Evolutionary conservation across 1,140 invertebrate species (phyloP).

Genomic region (Thaumatotibia leucotreta): DNA sequence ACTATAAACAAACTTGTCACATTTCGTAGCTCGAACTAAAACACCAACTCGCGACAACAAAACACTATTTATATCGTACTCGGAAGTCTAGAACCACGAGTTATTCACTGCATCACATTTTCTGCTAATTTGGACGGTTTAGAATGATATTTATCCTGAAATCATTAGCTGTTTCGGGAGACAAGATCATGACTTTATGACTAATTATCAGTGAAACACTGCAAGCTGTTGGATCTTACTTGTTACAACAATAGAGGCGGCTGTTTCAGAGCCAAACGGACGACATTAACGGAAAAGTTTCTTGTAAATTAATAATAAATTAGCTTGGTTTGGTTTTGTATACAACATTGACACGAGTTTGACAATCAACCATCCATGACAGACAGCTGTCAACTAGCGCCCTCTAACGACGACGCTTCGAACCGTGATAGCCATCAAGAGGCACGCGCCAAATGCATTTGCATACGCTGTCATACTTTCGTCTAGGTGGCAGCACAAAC

Average conservation of each 20-base stretch:
- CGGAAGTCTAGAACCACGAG: background rate
- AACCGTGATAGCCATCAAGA: slow-evolving; percentile 17
- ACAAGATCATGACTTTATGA: background rate
- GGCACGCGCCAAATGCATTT: slow-evolving; percentile 28
- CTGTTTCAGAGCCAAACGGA: slow-evolving; percentile 31
- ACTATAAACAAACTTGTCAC: slow-evolving; percentile 52
- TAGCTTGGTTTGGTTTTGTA: slow-evolving; percentile 70
- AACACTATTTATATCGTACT: background rate
- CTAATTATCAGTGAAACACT: slow-evolving; percentile 52
- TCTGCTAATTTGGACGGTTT: slow-evolving; percentile 27
- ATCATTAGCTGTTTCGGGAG: slow-evolving; percentile 35
- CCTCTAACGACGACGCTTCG: slow-evolving; percentile 36
- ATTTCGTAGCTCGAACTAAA: slow-evolving; percentile 3
- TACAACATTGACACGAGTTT: slow-evolving; percentile 48
- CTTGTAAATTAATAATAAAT: slow-evolving; percentile 70
- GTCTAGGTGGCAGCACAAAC: slow-evolving; percentile 42
- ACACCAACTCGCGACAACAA: background rate
- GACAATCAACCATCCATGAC: slow-evolving; percentile 40
- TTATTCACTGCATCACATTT: background rate
- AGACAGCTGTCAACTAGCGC: slow-evolving; percentile 30
- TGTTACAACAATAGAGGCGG: slow-evolving; percentile 41
- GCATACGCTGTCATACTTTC: slow-evolving; percentile 31
- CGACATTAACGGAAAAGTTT: slow-evolving; percentile 63
- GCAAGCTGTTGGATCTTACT: slow-evolving; percentile 50
- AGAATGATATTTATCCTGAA: slow-evolving; percentile 47